Conservation (phyloP, 2,797 vertebrate species). For the Muscicapa striata region DNA sequence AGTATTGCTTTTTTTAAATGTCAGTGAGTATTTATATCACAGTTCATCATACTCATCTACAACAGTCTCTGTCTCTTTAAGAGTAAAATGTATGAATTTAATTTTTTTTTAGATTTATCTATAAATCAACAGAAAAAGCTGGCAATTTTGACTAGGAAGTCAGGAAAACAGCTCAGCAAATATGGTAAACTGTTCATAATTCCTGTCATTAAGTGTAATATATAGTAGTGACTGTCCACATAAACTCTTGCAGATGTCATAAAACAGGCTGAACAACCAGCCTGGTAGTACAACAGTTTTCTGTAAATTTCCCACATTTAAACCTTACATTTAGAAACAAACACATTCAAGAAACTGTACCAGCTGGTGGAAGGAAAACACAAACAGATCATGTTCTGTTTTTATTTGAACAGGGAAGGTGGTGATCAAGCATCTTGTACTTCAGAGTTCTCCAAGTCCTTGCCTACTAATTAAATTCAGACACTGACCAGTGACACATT, state of each 20-base stretch:
- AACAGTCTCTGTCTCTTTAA: background rate
- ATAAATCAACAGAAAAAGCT: slow-evolving; percentile 13
- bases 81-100: background rate
- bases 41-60: background rate
- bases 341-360: slow-evolving; percentile 35
- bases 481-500: slow-evolving; percentile 68
- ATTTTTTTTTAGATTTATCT: background rate
- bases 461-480: slow-evolving; percentile 65
- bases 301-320: slow-evolving; percentile 22
- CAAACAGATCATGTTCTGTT: slow-evolving; percentile 27
- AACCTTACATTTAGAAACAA: slow-evolving; percentile 39
- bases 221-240: background rate
- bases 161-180: slow-evolving; percentile 5
- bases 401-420: slow-evolving; percentile 35
- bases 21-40: background rate
- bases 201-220: slow-evolving; percentile 16
- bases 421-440: slow-evolving; percentile 19
- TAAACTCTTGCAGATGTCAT: slow-evolving; percentile 21
- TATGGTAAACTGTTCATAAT: background rate
- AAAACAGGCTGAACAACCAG: background rate
- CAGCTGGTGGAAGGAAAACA: slow-evolving; percentile 43
- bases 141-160: background rate
- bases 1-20: background rate
- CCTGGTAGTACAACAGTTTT: background rate
- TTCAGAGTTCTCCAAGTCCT: slow-evolving; percentile 1